Evolutionary conservation across 92 coral and sea anemone species (phyloP), one percentile per base, ranked within the genome.

Genomic region (Plumapathes pennacea): DNA sequence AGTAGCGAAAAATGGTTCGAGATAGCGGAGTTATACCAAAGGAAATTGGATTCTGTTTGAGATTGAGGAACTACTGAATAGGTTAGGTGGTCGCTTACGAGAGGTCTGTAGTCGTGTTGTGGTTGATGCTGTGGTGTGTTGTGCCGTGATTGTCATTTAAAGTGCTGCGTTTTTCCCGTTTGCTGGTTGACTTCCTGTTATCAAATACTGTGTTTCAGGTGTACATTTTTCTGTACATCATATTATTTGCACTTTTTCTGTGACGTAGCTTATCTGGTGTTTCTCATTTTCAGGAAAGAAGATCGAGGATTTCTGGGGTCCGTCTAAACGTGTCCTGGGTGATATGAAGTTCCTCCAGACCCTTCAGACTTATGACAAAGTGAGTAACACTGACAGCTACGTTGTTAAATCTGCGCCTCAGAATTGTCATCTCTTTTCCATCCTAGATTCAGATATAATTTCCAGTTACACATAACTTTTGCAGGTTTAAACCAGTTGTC

Each of bases 261-360:
- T n/a, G n/a, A n/a, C n/a, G 50, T 44, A 12, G 19, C n/a, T 27
- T 1, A 27, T 9, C 15, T 17, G 36, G 36, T 47, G 46, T 25
- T 25, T 51, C 24, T 56, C 33, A 15, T 55, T 29, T 38, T 11
- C 38, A 94, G 99, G 99, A 14, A 94, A 94, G 71, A 94, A 94
- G 66, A 94, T 94, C 24, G 99, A 94, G 76, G 99, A 94, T 50
- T 94, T 94, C 77, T 94, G 99, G 99, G 99, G 86, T 0, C 99
- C 99, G 3, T 94, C 99, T 3, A 94, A 94, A 60, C 87, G 91
- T 43, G 70, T 94, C 1, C 84, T 94, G 13, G 99, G 99, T 14
- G 99, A 94, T 69, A 89, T 94, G 96, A 81, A 82, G 47, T 94
- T 94, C 78, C 60, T 94, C 6, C 87, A 94, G 54, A 76, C 87